Evolutionary conservation across 1,140 invertebrate genomes (phyloP), one percentile per base, ranked within the genome.

Genomic region (Rhynchophorus ferrugineus): DNA sequence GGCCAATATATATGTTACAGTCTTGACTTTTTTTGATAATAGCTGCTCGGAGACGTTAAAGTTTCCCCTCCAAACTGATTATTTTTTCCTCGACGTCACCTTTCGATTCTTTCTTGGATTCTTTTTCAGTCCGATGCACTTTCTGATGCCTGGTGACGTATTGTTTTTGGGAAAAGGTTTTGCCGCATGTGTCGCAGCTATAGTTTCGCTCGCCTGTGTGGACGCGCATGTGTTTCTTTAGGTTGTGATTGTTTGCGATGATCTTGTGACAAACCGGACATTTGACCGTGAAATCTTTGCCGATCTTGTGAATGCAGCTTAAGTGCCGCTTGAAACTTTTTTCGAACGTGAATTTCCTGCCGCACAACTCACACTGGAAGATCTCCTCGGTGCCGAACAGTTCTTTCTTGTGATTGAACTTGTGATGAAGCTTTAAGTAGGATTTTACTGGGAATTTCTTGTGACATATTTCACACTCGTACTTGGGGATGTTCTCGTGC

Each of bases 121-220:
- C 51, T 19, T 20, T 46, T 8, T 47, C 44, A 3, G 44, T 5
- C 14, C 45, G 36, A 45, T 55, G 53, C 0, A 55, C 53, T 17
- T 24, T 49, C 21, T 55, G 53, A 41, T 55, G 53, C 17, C 47
- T 35, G 5, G 39, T 55, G 3, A 49, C 45, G 19, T 55, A 55
- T 33, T 55, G 45, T 34, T 20, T 49, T 19, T 88, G 84, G 0
- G 83, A 85, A 61, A 91, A 91, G 1, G 79, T 69, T 62, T 85
- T 77, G 1, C 81, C 80, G 65, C 88, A 91, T 18, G 81, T 73
- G 3, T 77, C 70, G 69, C 89, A 91, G 35, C 84, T 77, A 67
- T 84, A 89, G 9, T 85, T 85, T 62, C 86, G 87, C 62, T 89
- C 84, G 1, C 87, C 86, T 0, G 86, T 87, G 58, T 90, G 86